Conservation (phyloP, 2,113 vertebrate species). For the Sylvilagus bachmani region DNA sequence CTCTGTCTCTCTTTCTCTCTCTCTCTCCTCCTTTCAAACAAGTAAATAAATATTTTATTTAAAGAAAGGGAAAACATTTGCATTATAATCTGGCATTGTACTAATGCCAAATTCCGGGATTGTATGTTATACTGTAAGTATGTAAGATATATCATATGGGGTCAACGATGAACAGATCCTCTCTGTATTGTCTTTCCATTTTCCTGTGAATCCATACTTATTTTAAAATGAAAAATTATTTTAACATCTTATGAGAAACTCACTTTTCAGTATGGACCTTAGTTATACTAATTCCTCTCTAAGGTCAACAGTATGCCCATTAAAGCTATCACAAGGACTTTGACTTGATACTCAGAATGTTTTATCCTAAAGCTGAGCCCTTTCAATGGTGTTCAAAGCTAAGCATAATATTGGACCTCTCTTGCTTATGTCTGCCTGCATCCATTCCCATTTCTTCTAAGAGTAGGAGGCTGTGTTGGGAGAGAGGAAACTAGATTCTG, state of each 20-base stretch:
- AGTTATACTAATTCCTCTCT: background rate
- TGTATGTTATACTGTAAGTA: background rate
- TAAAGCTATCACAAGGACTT: background rate
- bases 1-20: no score
- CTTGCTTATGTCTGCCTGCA: background rate
- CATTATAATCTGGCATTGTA: background rate
- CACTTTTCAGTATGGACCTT: background rate
- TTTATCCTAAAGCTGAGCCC: slow-evolving; percentile 24
- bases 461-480: background rate
- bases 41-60: no score
- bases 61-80: no score
- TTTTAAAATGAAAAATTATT: background rate
- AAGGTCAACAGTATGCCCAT: background rate
- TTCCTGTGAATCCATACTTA: background rate
- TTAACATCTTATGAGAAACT: background rate
- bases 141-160: background rate
- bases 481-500: accelerated
- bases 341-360: background rate
- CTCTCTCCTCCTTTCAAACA: no score
- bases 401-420: background rate
- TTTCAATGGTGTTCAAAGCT: background rate
- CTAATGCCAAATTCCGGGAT: background rate
- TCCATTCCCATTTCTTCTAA: background rate
- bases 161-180: background rate
- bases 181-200: background rate